Evolutionary conservation across 30 jellyfish, hydroid and myxozoan species (phyloP).

Genomic region (Sanderia malayensis): DNA sequence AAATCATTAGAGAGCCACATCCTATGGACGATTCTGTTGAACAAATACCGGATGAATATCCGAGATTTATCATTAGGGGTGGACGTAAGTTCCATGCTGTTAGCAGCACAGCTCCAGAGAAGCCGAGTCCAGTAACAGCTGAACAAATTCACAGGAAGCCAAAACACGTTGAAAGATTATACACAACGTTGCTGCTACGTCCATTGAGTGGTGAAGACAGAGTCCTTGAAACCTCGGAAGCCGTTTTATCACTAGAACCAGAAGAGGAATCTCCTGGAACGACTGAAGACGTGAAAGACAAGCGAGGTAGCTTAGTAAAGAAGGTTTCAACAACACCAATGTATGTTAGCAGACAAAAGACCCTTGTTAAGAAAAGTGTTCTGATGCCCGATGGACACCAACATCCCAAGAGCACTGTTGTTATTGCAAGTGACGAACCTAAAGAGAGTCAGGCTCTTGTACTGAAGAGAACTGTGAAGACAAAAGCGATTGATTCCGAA

Average conservation of each 20-base stretch:
- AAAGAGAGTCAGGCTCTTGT: slow-evolving; percentile 10
- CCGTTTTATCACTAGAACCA: slow-evolving; percentile 55
- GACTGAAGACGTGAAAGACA: slow-evolving; percentile 31
- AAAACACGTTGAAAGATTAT: slow-evolving; percentile 61
- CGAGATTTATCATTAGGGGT: slow-evolving; percentile 37
- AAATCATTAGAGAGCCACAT: not conserved
- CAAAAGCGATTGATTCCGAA: not conserved
- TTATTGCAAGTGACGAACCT: slow-evolving; percentile 17
- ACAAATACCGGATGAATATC: slow-evolving; percentile 4
- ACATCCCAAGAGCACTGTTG: slow-evolving; percentile 31
- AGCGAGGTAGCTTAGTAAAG: slow-evolving; percentile 22
- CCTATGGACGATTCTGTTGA: slow-evolving; percentile 21
- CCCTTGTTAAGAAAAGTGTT: slow-evolving; percentile 34
- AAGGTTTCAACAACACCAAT: slow-evolving; percentile 43
- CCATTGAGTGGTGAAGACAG: slow-evolving; percentile 64
- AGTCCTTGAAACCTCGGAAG: slow-evolving; percentile 68
- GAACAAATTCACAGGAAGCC: slow-evolving; percentile 13
- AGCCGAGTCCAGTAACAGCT: not conserved
- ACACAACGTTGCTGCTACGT: slow-evolving; percentile 41
- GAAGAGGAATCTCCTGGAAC: slow-evolving; percentile 40
- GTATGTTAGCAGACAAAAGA: slow-evolving; percentile 29
- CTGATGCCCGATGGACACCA: slow-evolving; percentile 57
- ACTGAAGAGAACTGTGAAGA: slow-evolving; percentile 8
- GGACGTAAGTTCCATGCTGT: slow-evolving; percentile 14
- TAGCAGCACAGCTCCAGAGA: slow-evolving; percentile 1